Evolutionary conservation across 2,888 invertebrate genomes (phyloP), one percentile per base, ranked within the genome.

Genomic region (Halictus quadricinctus): DNA sequence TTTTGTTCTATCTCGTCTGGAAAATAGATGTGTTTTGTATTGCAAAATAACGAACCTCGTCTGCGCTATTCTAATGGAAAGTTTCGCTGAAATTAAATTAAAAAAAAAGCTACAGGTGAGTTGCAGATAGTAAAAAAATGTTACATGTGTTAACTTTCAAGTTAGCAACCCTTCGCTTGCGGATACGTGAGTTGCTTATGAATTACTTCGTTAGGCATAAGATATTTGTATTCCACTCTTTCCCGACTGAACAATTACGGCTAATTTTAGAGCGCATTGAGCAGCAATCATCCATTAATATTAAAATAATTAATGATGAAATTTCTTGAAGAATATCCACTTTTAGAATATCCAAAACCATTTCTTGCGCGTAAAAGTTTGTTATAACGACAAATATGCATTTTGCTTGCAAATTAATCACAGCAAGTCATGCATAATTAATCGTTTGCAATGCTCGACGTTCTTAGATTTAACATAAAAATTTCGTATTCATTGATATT

Each of bases 201-300:
- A 78, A 88, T 87, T 83, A 70, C 87, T 80, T 85, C 76, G 83
- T 88, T 88, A 87, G 41, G 80, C 69, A 66, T 46, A 72, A 84
- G 36, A 85, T 41, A 87, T 88, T 87, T 83, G 82, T 88, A 87
- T 88, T 87, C 87, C 29, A 77, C 83, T 85, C 87, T 85, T 83
- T 50, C 72, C 66, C 66, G 79, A 60, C 79, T 80, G 78, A 36
- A 87, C 87, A 87, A 87, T 87, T 87, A 87, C 72, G 79, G 84
- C 84, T 87, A 87, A 87, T 87, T 85, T 87, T 87, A 87, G 87
- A 87, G 87, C 72, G 80, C 54, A 72, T 84, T 87, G 76, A 72
- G 76, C 78, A 84, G 66, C 73, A 29, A 87, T 66, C 58, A 69
- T 66, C 58, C n/a, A 70, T 43, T 73, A 82, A 80, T 72, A 75